These are phyloP conservation scores for Griposia aprilina DNA, from an alignment of 2,888 invertebrate genomes.

Conservation along the genomic window DNA sequence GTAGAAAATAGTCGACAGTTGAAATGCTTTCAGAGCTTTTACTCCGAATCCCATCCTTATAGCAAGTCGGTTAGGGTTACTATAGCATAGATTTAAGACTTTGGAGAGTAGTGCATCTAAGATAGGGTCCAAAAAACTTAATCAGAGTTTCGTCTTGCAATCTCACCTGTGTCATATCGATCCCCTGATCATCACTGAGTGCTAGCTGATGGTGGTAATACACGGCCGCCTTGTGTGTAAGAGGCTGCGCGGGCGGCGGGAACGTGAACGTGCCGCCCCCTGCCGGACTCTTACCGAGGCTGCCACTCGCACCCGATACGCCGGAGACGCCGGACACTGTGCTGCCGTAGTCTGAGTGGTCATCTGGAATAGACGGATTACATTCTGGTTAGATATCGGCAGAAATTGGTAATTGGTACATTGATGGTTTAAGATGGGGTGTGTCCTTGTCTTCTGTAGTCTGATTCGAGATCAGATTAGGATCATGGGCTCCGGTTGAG, in stretches of 20 bases:
- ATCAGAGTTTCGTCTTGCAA: background rate
- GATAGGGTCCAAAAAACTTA: background rate
- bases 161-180: slow-evolving; percentile 95
- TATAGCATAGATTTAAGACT: background rate
- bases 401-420: background rate
- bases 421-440: background rate
- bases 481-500: background rate
- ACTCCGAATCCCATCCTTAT: background rate
- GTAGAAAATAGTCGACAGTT: background rate
- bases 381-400: background rate
- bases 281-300: slow-evolving; percentile 92
- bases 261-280: slow-evolving; percentile 93
- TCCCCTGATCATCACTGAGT: slow-evolving; percentile 96
- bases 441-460: background rate
- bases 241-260: slow-evolving; percentile 93
- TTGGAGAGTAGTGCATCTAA: background rate
- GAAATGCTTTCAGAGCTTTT: background rate
- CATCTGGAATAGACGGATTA: slow-evolving; percentile 86
- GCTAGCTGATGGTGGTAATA: slow-evolving; percentile 96
- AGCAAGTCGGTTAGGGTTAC: background rate
- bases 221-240: slow-evolving; percentile 94
- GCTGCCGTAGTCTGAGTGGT: slow-evolving; percentile 92
- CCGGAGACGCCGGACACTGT: slow-evolving; percentile 91
- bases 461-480: background rate
- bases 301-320: slow-evolving; percentile 88